A percentile compares a stretch with the other conserved stretches of the same genome.
Conservation (phyloP, 2,797 vertebrate species). For the Falco novaeseelandiae region DNA sequence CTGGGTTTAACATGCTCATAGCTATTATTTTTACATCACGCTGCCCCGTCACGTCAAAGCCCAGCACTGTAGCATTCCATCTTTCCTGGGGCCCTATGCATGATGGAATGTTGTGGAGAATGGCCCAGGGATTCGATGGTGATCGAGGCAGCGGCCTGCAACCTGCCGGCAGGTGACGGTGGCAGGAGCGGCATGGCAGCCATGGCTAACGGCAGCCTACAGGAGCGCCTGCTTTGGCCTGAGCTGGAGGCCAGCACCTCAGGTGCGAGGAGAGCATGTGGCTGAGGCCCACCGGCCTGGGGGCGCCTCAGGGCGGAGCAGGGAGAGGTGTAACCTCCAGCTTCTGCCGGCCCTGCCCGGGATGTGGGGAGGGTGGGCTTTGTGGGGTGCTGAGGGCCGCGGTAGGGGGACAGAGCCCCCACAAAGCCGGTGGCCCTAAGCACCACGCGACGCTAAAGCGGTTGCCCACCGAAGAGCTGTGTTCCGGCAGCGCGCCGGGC, state of each 20-base stretch:
- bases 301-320: rapidly evolving
- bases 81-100: rapidly evolving
- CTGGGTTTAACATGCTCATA: rapidly evolving
- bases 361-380: rapidly evolving
- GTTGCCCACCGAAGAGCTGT: rapidly evolving
- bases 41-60: rapidly evolving
- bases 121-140: rapidly evolving
- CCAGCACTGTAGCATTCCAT: background rate
- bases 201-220: rapidly evolving
- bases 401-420: too few species aligned
- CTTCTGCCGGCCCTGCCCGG: background rate
- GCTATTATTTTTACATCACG: rapidly evolving
- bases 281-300: background rate
- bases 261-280: rapidly evolving
- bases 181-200: rapidly evolving
- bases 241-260: rapidly evolving
- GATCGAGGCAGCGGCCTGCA: rapidly evolving
- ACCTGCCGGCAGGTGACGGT: rapidly evolving
- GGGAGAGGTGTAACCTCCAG: rapidly evolving
- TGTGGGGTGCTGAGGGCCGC: background rate
- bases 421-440: too few species aligned
- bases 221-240: background rate
- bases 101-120: rapidly evolving
- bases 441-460: rapidly evolving
- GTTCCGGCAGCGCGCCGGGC: background rate